Evolutionary conservation across 2,888 invertebrate genomes (phyloP), one percentile per base, ranked within the genome.

Genomic region (Idaea dimidiata): DNA sequence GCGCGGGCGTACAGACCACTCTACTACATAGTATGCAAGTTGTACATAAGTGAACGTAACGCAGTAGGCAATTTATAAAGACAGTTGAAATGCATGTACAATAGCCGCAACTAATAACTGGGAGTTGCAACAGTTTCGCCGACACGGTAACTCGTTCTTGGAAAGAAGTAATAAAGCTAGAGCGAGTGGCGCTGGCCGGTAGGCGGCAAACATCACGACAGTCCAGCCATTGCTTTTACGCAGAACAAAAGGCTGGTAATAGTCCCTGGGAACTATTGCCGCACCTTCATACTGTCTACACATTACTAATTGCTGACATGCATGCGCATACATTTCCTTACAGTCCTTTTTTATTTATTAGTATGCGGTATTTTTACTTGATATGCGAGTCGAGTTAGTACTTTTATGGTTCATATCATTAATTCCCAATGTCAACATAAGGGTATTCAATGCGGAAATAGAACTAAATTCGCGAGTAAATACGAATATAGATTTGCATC

Each of bases 81-180:
- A 60, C 62, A 59, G 62, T 54, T 69, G 69, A 73, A 76, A 74
- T 77, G 68, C 73, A 74, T 73, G 64, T 71, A 66, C 72, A 74
- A 76, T 76, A 70, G 69, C 65, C 66, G 61, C 61, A 58, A 69
- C 69, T 77, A 77, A 76, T 77, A 79, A 75, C 73, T 63, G 70
- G 68, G 61, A 70, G 74, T 72, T 75, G 77, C 75, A 77, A 77
- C 73, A 79, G 74, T 77, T 76, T 73, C 72, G 71, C 71, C 68
- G 68, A 72, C 74, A 76, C 66, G 65, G 72, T 74, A 78, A 78
- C 77, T 72, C 64, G 74, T 85, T 85, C 83, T 81, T 65, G 78
- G 83, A 81, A 84, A 75, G 72, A 75, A 77, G 77, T 83, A 82
- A 82, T 79, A 77, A 79, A 79, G 74, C 75, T 75, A 76, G 72